phyloP scores from a whole-genome alignment of 2,797 vertebrate genomes.

The Euphonia xanthogaster region DNA sequence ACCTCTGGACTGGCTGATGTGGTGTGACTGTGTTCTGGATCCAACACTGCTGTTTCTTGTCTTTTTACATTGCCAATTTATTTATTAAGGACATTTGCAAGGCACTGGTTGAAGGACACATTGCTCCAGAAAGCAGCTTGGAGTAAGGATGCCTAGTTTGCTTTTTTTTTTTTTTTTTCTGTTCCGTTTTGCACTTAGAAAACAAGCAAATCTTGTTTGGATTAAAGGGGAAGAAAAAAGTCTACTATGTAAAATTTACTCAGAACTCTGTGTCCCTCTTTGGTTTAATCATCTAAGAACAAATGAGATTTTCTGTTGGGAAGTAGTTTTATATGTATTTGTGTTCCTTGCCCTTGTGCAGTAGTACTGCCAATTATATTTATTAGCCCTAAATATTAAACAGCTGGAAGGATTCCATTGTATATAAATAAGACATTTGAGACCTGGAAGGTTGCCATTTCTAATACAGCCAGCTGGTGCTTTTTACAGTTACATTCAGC shows the following conservation, averaged over 20 bases:
- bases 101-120: not conserved
- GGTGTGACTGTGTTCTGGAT: not conserved
- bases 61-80: not conserved
- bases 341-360: conserved; percentile 70
- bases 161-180: not conserved
- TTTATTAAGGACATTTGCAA: not conserved
- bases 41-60: not conserved
- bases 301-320: conserved; percentile 50
- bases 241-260: not conserved
- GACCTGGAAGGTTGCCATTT: conserved; percentile 77
- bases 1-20: not conserved
- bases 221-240: not conserved
- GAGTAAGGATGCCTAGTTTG: not conserved
- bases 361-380: conserved; percentile 78
- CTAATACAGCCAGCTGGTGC: conserved; percentile 76
- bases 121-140: not conserved
- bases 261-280: conserved; percentile 1
- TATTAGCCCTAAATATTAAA: conserved; percentile 86
- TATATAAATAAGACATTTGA: conserved; percentile 83
- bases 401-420: conserved; percentile 81
- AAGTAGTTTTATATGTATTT: conserved; percentile 63
- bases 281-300: conserved; percentile 30
- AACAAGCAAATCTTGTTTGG: not conserved
- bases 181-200: conserved; percentile 4
- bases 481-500: conserved; percentile 74